Evolutionary conservation across 2,113 vertebrate genomes (phyloP).

Genomic region (rabbit (Oryctolagus cuniculus)): DNA sequence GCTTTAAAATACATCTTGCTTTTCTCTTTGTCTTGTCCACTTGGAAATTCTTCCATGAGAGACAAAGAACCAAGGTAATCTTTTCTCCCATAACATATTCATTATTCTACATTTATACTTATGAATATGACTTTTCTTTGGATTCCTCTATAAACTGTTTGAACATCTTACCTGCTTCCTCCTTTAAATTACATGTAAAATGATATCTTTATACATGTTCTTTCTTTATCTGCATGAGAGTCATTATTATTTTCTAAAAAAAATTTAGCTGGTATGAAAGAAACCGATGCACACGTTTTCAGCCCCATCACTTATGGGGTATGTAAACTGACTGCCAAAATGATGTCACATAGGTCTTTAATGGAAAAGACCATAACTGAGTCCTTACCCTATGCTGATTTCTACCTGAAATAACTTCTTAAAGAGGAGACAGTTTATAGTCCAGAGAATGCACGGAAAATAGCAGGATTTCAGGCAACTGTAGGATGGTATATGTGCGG

Average conservation of each 20-base stretch:
- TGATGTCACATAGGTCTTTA: background rate
- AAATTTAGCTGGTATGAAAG: background rate
- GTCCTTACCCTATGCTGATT: background rate
- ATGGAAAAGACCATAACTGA: background rate
- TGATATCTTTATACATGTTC: background rate
- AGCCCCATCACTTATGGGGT: background rate
- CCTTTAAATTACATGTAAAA: background rate
- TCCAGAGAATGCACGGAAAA: background rate
- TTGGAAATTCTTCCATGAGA: no score
- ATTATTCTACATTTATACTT: background rate
- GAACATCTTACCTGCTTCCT: background rate
- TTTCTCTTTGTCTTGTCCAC: no score
- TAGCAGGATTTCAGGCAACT: slow-evolving; percentile 15
- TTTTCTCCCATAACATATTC: background rate
- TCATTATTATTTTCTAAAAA: background rate
- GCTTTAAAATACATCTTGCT: no score
- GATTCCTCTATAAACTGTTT: background rate
- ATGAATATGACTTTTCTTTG: background rate
- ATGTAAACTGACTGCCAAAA: background rate
- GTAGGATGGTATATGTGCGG: background rate
- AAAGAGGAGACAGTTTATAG: background rate
- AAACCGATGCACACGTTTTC: background rate
- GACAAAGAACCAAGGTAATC: no score
- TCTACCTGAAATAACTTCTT: background rate
- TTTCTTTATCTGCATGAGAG: background rate